Conservation (phyloP, 2,113 vertebrate genomes). For the Arenaria interpres region DNA sequence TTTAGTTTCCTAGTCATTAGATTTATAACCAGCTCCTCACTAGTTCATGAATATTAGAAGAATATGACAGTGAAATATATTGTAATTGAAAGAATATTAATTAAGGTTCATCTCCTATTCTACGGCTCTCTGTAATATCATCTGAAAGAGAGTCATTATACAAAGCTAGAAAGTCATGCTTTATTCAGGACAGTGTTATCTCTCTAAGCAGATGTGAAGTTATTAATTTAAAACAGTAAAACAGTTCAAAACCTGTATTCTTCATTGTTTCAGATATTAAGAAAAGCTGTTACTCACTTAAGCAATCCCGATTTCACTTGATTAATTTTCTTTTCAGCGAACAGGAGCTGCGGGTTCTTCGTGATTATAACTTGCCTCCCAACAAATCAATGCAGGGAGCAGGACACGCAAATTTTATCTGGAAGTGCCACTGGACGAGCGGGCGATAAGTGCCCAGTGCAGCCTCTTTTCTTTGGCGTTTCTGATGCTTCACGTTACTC, state of each 20-base stretch:
- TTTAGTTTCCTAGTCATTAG: neutral
- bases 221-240: neutral
- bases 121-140: neutral
- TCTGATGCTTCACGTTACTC: neutral
- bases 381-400: neutral
- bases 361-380: neutral
- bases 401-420: neutral
- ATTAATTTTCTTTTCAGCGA: neutral
- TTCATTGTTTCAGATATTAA: neutral
- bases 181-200: constrained; percentile 19
- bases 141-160: constrained; percentile 7
- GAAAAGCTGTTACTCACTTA: neutral
- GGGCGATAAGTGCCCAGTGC: neutral
- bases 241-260: neutral
- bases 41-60: constrained; percentile 10
- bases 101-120: constrained; percentile 24
- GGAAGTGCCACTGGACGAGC: fast-evolving
- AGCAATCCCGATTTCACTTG: neutral
- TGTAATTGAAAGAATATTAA: constrained; percentile 58
- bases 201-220: constrained; percentile 12
- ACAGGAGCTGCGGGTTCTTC: neutral
- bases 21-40: neutral
- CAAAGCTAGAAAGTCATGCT: neutral
- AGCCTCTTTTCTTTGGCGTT: neutral
- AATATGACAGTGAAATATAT: constrained; percentile 7